Evolutionary conservation across 2,888 invertebrate genomes (phyloP), one percentile per base, ranked within the genome.

Genomic region (Phengaris alcon): DNA sequence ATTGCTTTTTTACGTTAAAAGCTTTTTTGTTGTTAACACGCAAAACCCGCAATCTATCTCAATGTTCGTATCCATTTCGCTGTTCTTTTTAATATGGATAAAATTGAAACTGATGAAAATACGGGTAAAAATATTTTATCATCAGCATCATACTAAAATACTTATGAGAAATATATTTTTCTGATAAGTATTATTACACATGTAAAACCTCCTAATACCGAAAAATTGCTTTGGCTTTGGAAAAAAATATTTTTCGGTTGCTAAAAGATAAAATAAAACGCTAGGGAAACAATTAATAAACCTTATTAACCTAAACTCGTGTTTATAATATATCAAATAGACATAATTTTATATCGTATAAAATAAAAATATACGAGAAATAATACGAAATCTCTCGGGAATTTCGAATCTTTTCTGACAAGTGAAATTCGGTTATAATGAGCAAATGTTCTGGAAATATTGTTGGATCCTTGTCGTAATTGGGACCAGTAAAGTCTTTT

Each of bases 401-500:
- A 59, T 57, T n/a, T 4, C 8, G 22, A 64, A 64, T 44, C 35
- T 64, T 13, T 44, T 64, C 35, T 64, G 9, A 52, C 52, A 64
- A 64, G 64, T 64, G 64, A 64, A 64, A 64, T 44, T 64, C 64
- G 35, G 35, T 64, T 64, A 72, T 72, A 54, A 72, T 72, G 72
- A 72, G 72, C 13, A 51, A 70, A 54, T 54, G 54, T 72, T 72
- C 72, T 52, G 72, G 52, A 35, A 54, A 6, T 44, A 54, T 54
- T 72, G 22, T 72, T 54, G 35, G 52, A 52, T 54, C 72, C 72
- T 13, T 54, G 12, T 8, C 6, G 54, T 72, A 72, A 72, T 72
- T 52, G 72, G 72, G 72, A 72, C 44, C 52, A 52, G 52, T 75
- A 75, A 75, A 75, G 70, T 75, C 70, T 70, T 70, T 75, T 57